Evolutionary conservation across 1,140 invertebrate genomes (phyloP).

Genomic region (Idris sp.): DNA sequence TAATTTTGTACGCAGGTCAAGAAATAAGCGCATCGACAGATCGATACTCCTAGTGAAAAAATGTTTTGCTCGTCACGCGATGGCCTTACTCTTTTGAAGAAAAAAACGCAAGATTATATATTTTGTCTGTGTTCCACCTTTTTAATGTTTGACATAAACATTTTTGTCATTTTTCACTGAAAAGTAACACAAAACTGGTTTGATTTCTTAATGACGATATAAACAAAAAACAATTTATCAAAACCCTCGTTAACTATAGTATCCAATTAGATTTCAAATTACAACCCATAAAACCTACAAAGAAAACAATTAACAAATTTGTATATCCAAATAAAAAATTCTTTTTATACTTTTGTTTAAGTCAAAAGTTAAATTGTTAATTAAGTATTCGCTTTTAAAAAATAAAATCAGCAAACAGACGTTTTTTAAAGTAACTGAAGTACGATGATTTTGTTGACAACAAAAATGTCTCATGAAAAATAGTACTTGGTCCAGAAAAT

Average conservation of each 20-base stretch:
- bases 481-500: constrained; percentile 13
- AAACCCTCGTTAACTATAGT: neutral
- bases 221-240: neutral
- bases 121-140: constrained; percentile 17
- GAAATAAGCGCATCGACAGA: constrained; percentile 53
- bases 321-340: neutral
- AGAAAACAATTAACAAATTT: neutral
- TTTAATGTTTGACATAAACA: constrained; percentile 7
- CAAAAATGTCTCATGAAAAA: constrained; percentile 16
- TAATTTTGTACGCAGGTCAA: constrained; percentile 62
- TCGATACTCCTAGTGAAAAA: constrained; percentile 50
- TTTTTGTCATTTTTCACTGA: constrained; percentile 4
- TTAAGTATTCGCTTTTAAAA: constrained; percentile 3
- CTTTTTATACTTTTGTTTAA: constrained; percentile 1
- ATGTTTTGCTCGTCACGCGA: constrained; percentile 56
- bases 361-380: constrained; percentile 11
- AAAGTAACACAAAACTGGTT: constrained; percentile 6
- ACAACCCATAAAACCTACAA: no score
- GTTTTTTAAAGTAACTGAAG: no score
- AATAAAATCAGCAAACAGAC: no score
- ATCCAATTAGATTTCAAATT: neutral
- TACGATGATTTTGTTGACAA: no score
- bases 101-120: constrained; percentile 32
- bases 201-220: neutral
- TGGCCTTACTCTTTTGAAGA: constrained; percentile 34